A percentile compares a stretch with the other conserved stretches of the same genome.
Evolutionary conservation across 2,888 invertebrate genomes (phyloP).

Genomic region (Stenodema calcarata): DNA sequence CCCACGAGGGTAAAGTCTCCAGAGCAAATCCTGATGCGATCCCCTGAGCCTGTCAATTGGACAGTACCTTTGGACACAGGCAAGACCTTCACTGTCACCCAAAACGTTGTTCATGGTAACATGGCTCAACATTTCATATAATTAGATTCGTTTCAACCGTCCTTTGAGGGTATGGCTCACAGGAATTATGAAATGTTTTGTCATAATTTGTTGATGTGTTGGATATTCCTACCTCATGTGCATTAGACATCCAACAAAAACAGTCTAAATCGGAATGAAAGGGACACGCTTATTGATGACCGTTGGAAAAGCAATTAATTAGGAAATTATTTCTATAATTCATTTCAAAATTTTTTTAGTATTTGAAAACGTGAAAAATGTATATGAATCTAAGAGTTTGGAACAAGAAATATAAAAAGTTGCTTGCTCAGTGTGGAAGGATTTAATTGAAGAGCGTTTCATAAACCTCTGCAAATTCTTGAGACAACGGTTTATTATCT

Average conservation of each 20-base stretch:
- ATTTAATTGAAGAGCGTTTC: too few relatives aligned
- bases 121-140: slow-evolving; percentile 46
- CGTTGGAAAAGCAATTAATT: too few relatives aligned
- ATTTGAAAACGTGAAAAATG: too few relatives aligned
- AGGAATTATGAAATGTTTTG: slow-evolving; percentile 49
- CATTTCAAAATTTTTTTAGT: too few relatives aligned
- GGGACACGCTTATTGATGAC: too few relatives aligned
- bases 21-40: slow-evolving; percentile 89
- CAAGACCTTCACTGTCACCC: slow-evolving; percentile 91
- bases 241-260: neutral
- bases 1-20: slow-evolving; percentile 92
- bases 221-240: neutral
- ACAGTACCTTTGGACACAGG: slow-evolving; percentile 92
- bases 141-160: slow-evolving; percentile 40
- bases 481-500: too few relatives aligned
- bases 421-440: too few relatives aligned
- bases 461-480: too few relatives aligned
- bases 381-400: too few relatives aligned
- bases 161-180: slow-evolving; percentile 46
- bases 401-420: too few relatives aligned
- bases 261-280: too few relatives aligned
- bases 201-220: slow-evolving; percentile 30
- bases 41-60: slow-evolving; percentile 94
- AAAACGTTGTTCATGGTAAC: slow-evolving; percentile 82
- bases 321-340: too few relatives aligned